Percentiles rank a stretch among this genome's conserved stretches.
Evolutionary conservation across 2,113 vertebrate species (phyloP).

Genomic region (Talpa occidentalis): DNA sequence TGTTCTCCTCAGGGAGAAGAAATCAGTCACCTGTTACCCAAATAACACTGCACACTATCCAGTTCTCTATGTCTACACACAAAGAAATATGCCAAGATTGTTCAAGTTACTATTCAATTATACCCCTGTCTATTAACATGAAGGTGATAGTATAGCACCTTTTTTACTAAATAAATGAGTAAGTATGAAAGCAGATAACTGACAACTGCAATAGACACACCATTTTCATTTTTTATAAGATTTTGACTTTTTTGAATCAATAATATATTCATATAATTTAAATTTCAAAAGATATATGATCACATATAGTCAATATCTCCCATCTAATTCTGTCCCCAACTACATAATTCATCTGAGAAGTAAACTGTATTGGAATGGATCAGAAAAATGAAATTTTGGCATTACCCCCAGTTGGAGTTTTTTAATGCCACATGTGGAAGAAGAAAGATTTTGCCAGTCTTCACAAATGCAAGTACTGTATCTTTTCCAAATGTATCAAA

Average conservation of each 20-base stretch:
- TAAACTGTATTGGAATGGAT: not conserved
- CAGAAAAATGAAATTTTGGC: not conserved
- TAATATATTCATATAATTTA: not conserved
- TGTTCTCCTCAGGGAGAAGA: not conserved
- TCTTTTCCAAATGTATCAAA: slow-evolving; percentile 3
- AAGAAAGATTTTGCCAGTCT: slow-evolving; percentile 32
- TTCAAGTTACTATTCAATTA: not conserved
- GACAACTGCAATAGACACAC: not conserved
- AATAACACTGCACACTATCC: not conserved
- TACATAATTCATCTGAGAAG: not conserved
- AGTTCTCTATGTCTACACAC: not conserved
- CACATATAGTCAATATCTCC: not conserved
- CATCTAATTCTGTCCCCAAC: not conserved
- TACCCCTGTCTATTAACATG: not conserved
- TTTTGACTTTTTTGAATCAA: slow-evolving; percentile 12
- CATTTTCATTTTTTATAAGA: not conserved
- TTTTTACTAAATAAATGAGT: not conserved
- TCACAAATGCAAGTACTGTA: not conserved
- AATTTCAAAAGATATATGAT: not conserved
- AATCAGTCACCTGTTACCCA: not conserved
- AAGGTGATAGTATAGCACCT: not conserved
- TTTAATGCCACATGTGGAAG: not conserved
- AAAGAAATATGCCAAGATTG: not conserved
- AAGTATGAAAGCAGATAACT: not conserved
- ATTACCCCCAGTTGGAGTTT: not conserved